These are phyloP conservation scores for Steinernema carpocapsae DNA, from an alignment of 2,888 invertebrate species.

Conservation along the genomic window DNA sequence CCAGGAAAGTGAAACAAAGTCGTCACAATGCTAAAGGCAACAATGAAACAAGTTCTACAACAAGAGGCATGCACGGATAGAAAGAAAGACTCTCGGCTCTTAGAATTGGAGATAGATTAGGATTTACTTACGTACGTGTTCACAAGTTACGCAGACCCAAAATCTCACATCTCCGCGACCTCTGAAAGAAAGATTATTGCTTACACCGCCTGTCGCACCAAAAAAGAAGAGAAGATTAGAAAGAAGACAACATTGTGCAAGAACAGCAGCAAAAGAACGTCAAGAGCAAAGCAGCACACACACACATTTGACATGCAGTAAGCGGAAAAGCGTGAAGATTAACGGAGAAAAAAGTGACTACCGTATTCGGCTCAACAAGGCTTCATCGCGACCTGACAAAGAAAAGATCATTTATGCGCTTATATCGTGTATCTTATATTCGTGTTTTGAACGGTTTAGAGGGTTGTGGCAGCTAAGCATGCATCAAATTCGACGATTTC, in stretches of 20 bases:
- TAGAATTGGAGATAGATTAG: constrained; percentile 26
- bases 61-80: constrained; percentile 28
- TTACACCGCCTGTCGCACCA: constrained; percentile 33
- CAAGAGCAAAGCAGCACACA: constrained; percentile 18
- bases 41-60: not conserved
- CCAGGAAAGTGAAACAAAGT: constrained; percentile 28
- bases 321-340: not conserved
- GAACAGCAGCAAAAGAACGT: constrained; percentile 9
- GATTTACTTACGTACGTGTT: constrained; percentile 35
- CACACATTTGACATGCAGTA: not conserved
- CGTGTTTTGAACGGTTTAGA: too few relatives aligned
- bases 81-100: constrained; percentile 1
- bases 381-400: too few relatives aligned
- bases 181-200: constrained; percentile 35
- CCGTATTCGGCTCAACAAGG: not conserved
- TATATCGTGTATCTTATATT: too few relatives aligned
- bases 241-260: constrained; percentile 23
- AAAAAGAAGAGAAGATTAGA: too few relatives aligned
- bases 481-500: not conserved
- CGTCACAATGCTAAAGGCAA: too few relatives aligned
- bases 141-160: constrained; percentile 34
- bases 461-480: constrained; percentile 4
- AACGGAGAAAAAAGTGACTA: not conserved
- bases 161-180: constrained; percentile 33
- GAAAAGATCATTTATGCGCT: too few relatives aligned